Base-by-base conservation (phyloP, 2,113 vertebrate species). In the Nannobrachium achirus region DNA sequence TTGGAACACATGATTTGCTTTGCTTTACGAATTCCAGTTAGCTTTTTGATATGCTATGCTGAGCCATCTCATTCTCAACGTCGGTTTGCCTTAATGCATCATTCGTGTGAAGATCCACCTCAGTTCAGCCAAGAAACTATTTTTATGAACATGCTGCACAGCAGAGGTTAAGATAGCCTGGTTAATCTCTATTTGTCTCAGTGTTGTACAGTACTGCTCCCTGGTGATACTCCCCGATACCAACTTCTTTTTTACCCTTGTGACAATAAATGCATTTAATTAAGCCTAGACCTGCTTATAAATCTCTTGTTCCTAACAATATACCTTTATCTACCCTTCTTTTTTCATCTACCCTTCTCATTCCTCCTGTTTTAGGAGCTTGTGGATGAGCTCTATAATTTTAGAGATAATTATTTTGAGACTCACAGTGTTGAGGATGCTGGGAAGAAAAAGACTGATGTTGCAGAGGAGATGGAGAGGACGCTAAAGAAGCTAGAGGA, bases 351-450 rank as follows among this genome's bases (percentile, higher is more conserved):
- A 61, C 40, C 19, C 7, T 1, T 14, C 9, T 4, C 7, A 16
- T 14, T 20, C 8, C 10, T 58, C 3, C 11, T 8, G 3, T 1
- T 44, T 10, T 83, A 97, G 96, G 94, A 93, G 63, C 86, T 95
- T 2, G 95, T 97, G 62, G 93, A 96, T 78, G 88, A 87, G 10
- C 86, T 97, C 2, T 95, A 95, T 75, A 67, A 83, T 15, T 96
- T 95, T 79, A 91, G 95, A 83, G 96, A 97, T 55, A 86, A 88
- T 78, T 96, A 97, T 81, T 96, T 96, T 58, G 95, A 96, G 81
- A 93, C 89, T 18, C 95, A 94, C 42, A 71, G 86, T 46, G 89
- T 95, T 42, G 94, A 94, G 71, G 90, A 95, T 74, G 95, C 95
- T 41, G 88, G 82, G 0, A 89, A 51, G 59, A 97, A 96, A 79